Base-by-base conservation (phyloP, 30 jellyfish, hydroid and myxozoan genomes). In the Sanderia malayensis region DNA sequence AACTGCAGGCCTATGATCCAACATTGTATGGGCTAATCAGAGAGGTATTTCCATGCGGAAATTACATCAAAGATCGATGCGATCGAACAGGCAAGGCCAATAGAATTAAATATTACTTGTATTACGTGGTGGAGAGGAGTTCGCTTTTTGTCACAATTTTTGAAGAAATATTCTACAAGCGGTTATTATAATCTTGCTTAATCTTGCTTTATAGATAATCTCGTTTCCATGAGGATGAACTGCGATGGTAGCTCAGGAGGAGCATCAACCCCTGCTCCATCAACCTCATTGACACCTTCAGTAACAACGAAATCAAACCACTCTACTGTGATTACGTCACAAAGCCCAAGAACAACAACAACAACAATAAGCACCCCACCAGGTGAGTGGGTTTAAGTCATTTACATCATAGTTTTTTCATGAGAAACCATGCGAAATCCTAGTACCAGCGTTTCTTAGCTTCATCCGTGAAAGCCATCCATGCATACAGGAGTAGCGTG, bases 11-110 rank as follows among this genome's bases (percentile, higher is more conserved):
- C 9, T 85, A 85, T 32, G 95, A 85, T 31, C 86, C 86, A 15
- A 61, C 86, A 10, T 58, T 85, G 33, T 85, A 66, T 63, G 85
- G 66, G 13, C 66, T 85, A 58, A 79, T 85, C 20, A 74, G 47
- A 62, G 91, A 85, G 52, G 86, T 85, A 9, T 85, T 85, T 66
- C 95, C 95, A 58, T 85, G 95, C 46, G 95, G 86, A 1, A 85
- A 85, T 46, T 18, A 63, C 67, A 58, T 74, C 44, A 53, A 41
- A 41, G 84, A 76, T 64, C 82, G 95, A 34, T 85, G 95, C 46
- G 84, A 74, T 30, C 67, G 55, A 24, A 18, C 91, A 55, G 91
- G 91, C 67, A 57, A 17, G 84, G n/a, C n/a, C n/a, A n/a, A n/a
- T n/a, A n/a, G n/a, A n/a, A n/a, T n/a, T n/a, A n/a, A n/a, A n/a